A percentile compares a stretch with the other conserved stretches of the same genome.
These are phyloP conservation scores for Euleptes europaea DNA, from an alignment of 2,113 vertebrate genomes.

Conservation along the genomic window DNA sequence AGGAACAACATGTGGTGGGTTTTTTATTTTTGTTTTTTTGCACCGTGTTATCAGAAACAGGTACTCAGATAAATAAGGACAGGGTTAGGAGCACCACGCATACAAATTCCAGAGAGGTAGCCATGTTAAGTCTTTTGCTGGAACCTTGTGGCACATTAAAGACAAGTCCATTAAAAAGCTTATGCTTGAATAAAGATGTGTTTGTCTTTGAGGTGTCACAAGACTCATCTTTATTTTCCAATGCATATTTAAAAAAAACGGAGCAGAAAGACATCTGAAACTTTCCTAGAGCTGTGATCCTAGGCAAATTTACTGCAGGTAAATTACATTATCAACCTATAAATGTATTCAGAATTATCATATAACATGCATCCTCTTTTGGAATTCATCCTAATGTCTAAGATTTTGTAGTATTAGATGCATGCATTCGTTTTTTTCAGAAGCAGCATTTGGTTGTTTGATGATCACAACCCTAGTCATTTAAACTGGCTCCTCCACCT, in stretches of 20 bases:
- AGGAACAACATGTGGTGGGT: background rate
- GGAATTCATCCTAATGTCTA: background rate
- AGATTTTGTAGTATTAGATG: background rate
- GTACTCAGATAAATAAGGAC: background rate
- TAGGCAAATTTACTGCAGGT: background rate
- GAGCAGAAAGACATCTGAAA: background rate
- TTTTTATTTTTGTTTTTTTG: background rate
- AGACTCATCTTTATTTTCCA: background rate
- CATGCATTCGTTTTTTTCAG: background rate
- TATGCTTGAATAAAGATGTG: too few species aligned
- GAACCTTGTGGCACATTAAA: too few species aligned
- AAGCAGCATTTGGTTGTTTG: background rate
- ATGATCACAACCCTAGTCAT: background rate
- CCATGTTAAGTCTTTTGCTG: too few species aligned
- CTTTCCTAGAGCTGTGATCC: background rate
- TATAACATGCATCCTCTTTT: background rate
- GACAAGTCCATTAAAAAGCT: too few species aligned
- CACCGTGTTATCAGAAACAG: background rate
- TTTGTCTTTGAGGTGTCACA: too few species aligned
- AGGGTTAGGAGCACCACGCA: background rate
- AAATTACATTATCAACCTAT: background rate
- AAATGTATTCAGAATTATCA: background rate
- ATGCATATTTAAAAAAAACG: background rate
- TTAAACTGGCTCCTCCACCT: background rate
- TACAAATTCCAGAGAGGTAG: too few species aligned